phyloP scores from a whole-genome alignment of 2,797 vertebrate genomes.

The Halcyon chelicuti region DNA sequence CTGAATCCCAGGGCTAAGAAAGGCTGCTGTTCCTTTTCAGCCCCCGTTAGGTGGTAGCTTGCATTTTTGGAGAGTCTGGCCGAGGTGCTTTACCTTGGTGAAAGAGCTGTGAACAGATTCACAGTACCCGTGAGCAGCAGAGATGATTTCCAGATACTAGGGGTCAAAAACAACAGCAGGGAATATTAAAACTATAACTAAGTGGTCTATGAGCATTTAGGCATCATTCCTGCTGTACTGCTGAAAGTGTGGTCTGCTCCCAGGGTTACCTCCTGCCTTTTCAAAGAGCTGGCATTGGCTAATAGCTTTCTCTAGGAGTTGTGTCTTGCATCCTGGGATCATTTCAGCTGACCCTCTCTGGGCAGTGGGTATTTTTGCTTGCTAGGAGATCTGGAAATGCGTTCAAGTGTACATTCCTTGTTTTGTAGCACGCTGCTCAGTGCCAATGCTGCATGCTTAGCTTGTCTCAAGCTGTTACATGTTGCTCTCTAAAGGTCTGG shows the following conservation, averaged over 20 bases:
- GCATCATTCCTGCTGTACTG: background rate
- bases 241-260: background rate
- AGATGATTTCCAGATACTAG: background rate
- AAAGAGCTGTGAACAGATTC: background rate
- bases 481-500: background rate
- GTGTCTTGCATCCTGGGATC: background rate
- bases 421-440: background rate
- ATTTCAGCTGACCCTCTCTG: background rate
- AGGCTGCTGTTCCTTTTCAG: background rate
- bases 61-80: background rate
- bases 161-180: background rate
- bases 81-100: background rate
- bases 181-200: background rate
- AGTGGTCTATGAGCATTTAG: background rate
- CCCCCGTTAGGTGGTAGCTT: background rate
- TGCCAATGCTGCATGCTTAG: slow-evolving; percentile 3
- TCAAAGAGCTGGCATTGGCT: background rate
- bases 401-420: background rate
- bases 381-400: background rate
- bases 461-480: slow-evolving; percentile 8
- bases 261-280: background rate
- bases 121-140: background rate
- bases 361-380: background rate
- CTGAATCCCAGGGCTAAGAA: background rate
- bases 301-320: background rate